Percentiles rank a stretch among this genome's conserved stretches.
These are phyloP conservation scores for Oreonectes daqikongensis DNA, from an alignment of 2,797 vertebrate genomes.

Conservation along the genomic window DNA sequence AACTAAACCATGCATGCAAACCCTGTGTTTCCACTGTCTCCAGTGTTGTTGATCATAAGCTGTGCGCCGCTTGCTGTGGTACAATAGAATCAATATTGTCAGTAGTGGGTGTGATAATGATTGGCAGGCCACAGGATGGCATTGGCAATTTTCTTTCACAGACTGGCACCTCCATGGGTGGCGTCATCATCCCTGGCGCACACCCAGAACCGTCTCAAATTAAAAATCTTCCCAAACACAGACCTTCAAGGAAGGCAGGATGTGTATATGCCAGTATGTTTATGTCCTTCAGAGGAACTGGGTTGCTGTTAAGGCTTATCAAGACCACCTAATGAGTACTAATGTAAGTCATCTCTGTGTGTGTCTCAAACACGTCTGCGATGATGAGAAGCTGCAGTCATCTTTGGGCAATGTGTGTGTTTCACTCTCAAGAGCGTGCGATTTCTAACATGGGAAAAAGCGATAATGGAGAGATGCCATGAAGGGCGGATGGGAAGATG, in stretches of 20 bases:
- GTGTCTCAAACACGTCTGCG: not conserved
- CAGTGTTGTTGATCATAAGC: conserved; percentile 41
- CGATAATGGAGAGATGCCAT: not conserved
- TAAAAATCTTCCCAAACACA: conserved; percentile 41
- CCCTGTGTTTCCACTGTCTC: not conserved
- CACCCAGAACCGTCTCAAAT: conserved; percentile 44
- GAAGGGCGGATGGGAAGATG: conserved; percentile 1
- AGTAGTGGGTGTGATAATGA: conserved; percentile 47
- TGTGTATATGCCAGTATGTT: conserved; percentile 1
- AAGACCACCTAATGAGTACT: not conserved
- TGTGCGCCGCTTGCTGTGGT: conserved; percentile 16
- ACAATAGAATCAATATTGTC: conserved; percentile 31
- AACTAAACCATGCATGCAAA: not conserved
- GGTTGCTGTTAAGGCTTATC: not conserved
- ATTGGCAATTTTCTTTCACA: conserved; percentile 44
- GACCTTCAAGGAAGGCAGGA: conserved; percentile 3
- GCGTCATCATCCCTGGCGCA: conserved; percentile 58
- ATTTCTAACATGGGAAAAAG: conserved; percentile 63
- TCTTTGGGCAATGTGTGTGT: not conserved
- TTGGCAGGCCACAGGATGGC: conserved; percentile 55
- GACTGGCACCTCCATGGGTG: conserved; percentile 46
- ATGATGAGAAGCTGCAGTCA: conserved; percentile 4
- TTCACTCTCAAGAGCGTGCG: conserved; percentile 54
- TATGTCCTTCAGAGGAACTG: conserved; percentile 15
- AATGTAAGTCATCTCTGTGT: not conserved